A percentile compares a stretch with the other conserved stretches of the same genome.
Evolutionary conservation across 2,797 vertebrate species (phyloP).

Genomic region (Percopsis omiscomaycus): DNA sequence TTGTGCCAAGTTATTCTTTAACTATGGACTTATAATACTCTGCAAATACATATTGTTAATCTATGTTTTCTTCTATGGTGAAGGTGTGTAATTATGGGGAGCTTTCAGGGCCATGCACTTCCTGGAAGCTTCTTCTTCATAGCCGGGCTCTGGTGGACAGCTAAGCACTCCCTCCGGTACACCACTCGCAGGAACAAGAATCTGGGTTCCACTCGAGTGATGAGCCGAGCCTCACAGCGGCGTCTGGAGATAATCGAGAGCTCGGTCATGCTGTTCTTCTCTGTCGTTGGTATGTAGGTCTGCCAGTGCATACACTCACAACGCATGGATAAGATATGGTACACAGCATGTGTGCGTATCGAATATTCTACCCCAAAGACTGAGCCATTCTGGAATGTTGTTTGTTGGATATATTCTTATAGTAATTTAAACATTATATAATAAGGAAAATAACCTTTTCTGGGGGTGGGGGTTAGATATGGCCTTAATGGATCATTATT

Average conservation of each 20-base stretch:
- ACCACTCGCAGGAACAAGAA: constrained; percentile 85
- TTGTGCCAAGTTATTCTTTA: too few relatives aligned
- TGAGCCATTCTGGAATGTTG: too few relatives aligned
- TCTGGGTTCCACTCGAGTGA: constrained; percentile 76
- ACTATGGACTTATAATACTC: too few relatives aligned
- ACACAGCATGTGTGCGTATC: not conserved
- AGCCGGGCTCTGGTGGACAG: constrained; percentile 89
- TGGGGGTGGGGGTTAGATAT: not conserved
- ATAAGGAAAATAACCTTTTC: too few relatives aligned
- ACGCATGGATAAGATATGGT: not conserved
- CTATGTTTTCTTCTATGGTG: constrained; percentile 9
- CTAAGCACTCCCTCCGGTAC: constrained; percentile 84
- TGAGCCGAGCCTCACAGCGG: constrained; percentile 82
- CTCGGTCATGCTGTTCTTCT: constrained; percentile 77
- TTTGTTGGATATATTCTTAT: too few relatives aligned
- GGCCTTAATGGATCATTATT: not conserved
- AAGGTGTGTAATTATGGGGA: constrained; percentile 77
- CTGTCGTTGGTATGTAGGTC: constrained; percentile 82
- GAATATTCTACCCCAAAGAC: not conserved
- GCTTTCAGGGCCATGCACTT: constrained; percentile 90
- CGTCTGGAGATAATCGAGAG: constrained; percentile 87
- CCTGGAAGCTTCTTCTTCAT: constrained; percentile 89
- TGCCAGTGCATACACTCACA: not conserved
- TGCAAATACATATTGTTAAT: not conserved
- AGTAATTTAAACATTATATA: too few relatives aligned